A percentile compares a stretch with the other conserved stretches of the same genome.
Evolutionary conservation across 2,888 invertebrate species (phyloP).

Genomic region (Anoplius nigerrimus): DNA sequence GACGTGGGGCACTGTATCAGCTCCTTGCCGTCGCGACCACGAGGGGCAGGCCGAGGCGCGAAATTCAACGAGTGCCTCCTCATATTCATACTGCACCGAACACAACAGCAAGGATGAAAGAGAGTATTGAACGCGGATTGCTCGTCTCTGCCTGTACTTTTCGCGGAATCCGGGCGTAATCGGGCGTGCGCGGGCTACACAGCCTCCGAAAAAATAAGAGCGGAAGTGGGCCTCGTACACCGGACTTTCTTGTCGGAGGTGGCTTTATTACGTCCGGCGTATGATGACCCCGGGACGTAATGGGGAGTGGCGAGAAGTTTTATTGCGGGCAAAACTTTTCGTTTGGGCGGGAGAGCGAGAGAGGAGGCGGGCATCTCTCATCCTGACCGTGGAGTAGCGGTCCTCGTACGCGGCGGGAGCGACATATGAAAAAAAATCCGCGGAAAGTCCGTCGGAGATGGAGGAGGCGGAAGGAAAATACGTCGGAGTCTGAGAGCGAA

Average conservation of each 20-base stretch:
- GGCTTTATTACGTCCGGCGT: too few species aligned
- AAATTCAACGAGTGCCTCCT: slow-evolving; percentile 72
- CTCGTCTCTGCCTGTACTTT: slow-evolving; percentile 38
- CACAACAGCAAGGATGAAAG: slow-evolving; percentile 50
- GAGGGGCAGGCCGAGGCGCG: slow-evolving; percentile 73
- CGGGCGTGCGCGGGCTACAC: slow-evolving; percentile 20
- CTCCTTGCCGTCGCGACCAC: slow-evolving; percentile 84
- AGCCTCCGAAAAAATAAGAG: neutral
- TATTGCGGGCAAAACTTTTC: slow-evolving; percentile 55
- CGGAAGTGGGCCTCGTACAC: too few species aligned
- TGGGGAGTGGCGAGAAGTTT: slow-evolving; percentile 38
- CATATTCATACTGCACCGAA: slow-evolving; percentile 70
- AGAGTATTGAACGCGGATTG: slow-evolving; percentile 37
- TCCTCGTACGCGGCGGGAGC: slow-evolving; percentile 25
- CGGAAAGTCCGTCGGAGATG: slow-evolving; percentile 39
- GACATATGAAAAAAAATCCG: slow-evolving; percentile 50
- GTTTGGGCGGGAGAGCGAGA: slow-evolving; percentile 38
- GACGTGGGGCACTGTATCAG: slow-evolving; percentile 88
- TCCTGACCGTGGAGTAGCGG: slow-evolving; percentile 19
- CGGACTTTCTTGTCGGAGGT: too few species aligned
- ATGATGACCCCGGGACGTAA: neutral
- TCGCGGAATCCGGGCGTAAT: neutral
- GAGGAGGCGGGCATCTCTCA: too few species aligned
- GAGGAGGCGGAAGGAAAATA: slow-evolving; percentile 55
- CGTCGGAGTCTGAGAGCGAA: slow-evolving; percentile 32